A percentile compares a stretch with the other conserved stretches of the same genome.
Evolutionary conservation across 2,797 vertebrate species (phyloP).

Genomic region (Cyprinella venusta): DNA sequence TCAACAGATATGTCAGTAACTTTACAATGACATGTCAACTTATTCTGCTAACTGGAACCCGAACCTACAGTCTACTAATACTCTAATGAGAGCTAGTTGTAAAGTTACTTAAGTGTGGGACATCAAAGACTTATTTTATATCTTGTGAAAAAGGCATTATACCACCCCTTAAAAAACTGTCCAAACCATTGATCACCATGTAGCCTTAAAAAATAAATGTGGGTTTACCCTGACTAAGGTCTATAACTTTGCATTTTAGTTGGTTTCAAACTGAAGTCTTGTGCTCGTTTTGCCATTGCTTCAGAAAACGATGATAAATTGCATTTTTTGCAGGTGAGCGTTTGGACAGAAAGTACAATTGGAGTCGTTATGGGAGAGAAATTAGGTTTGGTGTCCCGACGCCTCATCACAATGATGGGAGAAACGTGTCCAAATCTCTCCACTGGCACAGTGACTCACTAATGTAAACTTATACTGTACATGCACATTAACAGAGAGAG

Average conservation of each 20-base stretch:
- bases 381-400: conserved; percentile 80
- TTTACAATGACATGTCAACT: background rate
- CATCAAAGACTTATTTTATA: no score
- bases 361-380: conserved; percentile 70
- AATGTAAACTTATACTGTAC: conserved; percentile 73
- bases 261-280: background rate
- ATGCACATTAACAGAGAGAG: background rate
- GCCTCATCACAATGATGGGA: conserved; percentile 83
- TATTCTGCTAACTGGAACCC: background rate
- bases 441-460: conserved; percentile 77
- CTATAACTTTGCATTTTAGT: background rate
- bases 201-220: background rate
- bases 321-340: conserved; percentile 70
- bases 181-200: no score
- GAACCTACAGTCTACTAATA: background rate
- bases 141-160: no score
- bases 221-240: background rate
- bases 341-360: conserved; percentile 83
- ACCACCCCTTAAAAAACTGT: no score
- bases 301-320: background rate
- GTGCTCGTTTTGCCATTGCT: background rate
- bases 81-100: background rate
- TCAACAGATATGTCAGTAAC: background rate
- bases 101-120: background rate
- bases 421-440: conserved; percentile 72